Percentiles rank a stretch among this genome's conserved stretches.
Conservation (phyloP, 2,797 vertebrate genomes). For the Hypotaenidia okinawae region DNA sequence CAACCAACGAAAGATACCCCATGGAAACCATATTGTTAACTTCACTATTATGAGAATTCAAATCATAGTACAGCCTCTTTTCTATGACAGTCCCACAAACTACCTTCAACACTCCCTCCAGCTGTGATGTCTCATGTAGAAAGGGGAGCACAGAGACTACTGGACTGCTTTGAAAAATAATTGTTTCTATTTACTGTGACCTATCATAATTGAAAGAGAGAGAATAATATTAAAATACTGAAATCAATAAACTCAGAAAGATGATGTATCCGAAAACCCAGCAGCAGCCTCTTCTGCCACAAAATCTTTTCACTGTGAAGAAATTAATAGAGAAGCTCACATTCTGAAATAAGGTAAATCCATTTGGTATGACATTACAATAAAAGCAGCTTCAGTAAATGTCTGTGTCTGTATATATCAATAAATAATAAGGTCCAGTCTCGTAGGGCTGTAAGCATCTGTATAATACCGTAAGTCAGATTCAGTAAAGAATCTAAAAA, state of each 20-base stretch:
- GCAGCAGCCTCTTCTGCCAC: background rate
- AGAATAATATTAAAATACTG: background rate
- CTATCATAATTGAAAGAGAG: background rate
- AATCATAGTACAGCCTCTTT: background rate
- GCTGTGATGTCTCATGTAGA: background rate
- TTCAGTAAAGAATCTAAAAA: background rate
- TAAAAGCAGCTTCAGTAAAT: background rate
- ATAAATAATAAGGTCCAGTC: background rate
- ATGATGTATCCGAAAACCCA: background rate
- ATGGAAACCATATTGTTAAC: background rate
- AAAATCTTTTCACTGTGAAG: background rate
- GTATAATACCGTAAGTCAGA: background rate
- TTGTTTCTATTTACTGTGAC: background rate
- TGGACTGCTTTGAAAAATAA: background rate
- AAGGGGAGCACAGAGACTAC: background rate
- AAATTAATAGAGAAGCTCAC: background rate
- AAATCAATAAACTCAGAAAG: background rate
- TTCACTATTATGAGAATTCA: background rate
- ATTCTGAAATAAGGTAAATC: background rate
- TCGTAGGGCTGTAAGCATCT: background rate
- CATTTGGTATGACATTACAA: background rate
- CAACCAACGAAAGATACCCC: background rate
- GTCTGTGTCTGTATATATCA: background rate
- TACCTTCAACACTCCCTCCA: background rate
- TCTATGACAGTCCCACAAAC: background rate